Evolutionary conservation across 2,888 invertebrate species (phyloP).

Genomic region (Mythimna impura): DNA sequence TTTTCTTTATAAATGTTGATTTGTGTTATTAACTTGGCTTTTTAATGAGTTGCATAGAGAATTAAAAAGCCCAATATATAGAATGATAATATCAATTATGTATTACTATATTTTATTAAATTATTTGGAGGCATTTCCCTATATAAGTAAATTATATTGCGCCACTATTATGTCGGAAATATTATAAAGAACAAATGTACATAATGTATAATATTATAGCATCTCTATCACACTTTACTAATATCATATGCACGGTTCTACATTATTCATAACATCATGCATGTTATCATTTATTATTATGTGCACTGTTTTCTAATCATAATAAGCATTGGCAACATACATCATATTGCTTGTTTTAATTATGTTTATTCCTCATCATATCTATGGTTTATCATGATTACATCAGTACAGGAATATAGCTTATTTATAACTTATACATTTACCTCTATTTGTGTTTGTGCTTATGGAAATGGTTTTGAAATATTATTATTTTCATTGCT

Average conservation of each 20-base stretch:
- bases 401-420: constrained; percentile 43
- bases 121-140: constrained; percentile 73
- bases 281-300: constrained; percentile 55
- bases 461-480: constrained; percentile 31
- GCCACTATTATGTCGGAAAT: constrained; percentile 26
- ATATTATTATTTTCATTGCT: constrained; percentile 37
- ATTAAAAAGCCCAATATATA: constrained; percentile 15
- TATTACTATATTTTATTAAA: constrained; percentile 53
- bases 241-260: constrained; percentile 46
- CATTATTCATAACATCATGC: constrained; percentile 63
- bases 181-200: constrained; percentile 40
- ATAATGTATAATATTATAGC: constrained; percentile 48
- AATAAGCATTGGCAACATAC: constrained; percentile 26
- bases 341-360: constrained; percentile 22
- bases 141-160: constrained; percentile 51
- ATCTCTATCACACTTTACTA: constrained; percentile 61
- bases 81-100: constrained; percentile 33
- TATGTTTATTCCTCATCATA: constrained; percentile 46
- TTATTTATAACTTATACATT: constrained; percentile 28
- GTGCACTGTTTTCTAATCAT: constrained; percentile 34
- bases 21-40: constrained; percentile 62
- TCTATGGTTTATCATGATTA: constrained; percentile 31
- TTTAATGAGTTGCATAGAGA: constrained; percentile 52
- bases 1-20: constrained; percentile 76
- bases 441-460: constrained; percentile 25